Evolutionary conservation across 2,888 invertebrate species (phyloP), one percentile per base, ranked within the genome.

Genomic region (Orchesella flavescens): DNA sequence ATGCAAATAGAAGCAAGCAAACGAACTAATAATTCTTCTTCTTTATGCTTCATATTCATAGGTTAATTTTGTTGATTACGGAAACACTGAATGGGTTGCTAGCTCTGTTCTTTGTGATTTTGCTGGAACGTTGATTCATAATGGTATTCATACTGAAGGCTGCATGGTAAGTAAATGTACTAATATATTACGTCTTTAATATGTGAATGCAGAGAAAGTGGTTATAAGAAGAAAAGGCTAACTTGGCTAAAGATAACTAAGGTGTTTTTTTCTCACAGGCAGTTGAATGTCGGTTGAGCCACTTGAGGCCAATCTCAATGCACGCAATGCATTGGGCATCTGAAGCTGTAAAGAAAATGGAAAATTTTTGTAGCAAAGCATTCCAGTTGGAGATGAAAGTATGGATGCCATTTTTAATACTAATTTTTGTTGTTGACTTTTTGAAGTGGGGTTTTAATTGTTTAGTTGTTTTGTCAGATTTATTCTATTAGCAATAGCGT

Each of bases 31-130:
- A n/a, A n/a, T n/a, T n/a, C n/a, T n/a, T n/a, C n/a, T 49, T 53
- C 13, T 76, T 1, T 21, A 44, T 65, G 89, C 89, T 44, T n/a
- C n/a, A n/a, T n/a, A n/a, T n/a, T n/a, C n/a, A n/a, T 89, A 94
- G 93, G 93, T 96, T 5, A 91, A 93, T 73, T 96, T 94, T 89
- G 93, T 97, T 68, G 97, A 97, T 91, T 95, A 93, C 90, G 97
- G 97, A 19, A 93, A 93, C 88, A 91, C 90, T 12, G 92, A 57
- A 0, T 86, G 86, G 87, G 78, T 86, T 1, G 46, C 65, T n/a
- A 78, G 53, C 3, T 49, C 73, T 0, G 71, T 44, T 23, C 49
- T 87, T 10, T 46, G 66, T 10, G 83, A 82, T 44, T 86, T 86
- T 34, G 55, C 81, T 19, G 75, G 80, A 80, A 15, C 59, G 63